A percentile compares a stretch with the other conserved stretches of the same genome.
Conservation (phyloP, 2,113 vertebrate species). For the Pomatorhinus ruficollis region DNA sequence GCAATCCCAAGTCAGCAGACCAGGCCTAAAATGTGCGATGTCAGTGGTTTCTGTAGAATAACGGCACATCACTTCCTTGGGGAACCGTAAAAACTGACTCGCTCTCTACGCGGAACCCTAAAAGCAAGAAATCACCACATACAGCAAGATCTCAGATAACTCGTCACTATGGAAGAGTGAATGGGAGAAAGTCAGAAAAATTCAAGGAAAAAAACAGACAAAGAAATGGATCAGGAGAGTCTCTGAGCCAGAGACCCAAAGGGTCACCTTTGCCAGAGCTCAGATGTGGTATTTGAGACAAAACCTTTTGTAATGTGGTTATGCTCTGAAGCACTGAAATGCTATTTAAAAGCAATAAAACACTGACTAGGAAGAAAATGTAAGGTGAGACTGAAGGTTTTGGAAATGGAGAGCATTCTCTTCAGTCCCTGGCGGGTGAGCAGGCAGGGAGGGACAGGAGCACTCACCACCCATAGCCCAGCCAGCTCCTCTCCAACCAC, state of each 20-base stretch:
- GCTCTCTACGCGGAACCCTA: not conserved
- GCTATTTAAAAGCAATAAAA: not conserved
- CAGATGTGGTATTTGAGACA: not conserved
- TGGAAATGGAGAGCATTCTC: not conserved
- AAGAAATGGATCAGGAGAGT: not conserved
- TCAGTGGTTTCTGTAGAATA: slow-evolving; percentile 21
- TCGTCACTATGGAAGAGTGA: not conserved
- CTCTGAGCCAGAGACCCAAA: not conserved
- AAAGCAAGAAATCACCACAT: slow-evolving; percentile 7
- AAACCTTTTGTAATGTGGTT: not conserved
- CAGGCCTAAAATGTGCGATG: not conserved
- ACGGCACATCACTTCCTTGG: not conserved
- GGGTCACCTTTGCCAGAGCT: not conserved
- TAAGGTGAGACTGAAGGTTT: not conserved
- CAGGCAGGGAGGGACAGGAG: not conserved
- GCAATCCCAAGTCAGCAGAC: not conserved
- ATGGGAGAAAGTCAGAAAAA: not conserved
- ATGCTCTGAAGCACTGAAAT: not conserved
- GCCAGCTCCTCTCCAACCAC: not conserved
- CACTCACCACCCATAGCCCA: not conserved
- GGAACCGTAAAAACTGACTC: slow-evolving; percentile 21
- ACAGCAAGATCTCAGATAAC: not conserved
- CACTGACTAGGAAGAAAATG: not conserved
- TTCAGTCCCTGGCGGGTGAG: not conserved
- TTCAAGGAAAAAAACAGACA: not conserved